Conservation (phyloP, 2,888 invertebrate species). For the Mechanitis mazaeus region DNA sequence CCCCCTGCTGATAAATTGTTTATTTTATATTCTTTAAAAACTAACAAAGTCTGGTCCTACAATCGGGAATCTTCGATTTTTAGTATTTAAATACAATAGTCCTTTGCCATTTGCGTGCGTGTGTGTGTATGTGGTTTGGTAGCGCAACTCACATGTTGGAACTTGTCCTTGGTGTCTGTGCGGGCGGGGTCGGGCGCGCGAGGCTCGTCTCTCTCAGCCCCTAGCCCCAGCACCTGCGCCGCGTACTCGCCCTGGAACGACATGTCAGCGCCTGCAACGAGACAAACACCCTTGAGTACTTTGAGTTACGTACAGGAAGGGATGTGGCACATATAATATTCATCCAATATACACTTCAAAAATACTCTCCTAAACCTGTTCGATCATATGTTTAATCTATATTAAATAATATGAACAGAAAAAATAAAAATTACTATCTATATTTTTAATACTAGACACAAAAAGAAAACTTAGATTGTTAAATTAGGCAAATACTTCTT, state of each 20-base stretch:
- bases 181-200: conserved; percentile 22
- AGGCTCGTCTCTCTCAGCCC: conserved; percentile 65
- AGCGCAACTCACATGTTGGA: not conserved
- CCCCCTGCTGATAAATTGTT: not conserved
- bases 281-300: not conserved
- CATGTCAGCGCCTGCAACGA: conserved; percentile 85
- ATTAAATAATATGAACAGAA: too few relatives aligned
- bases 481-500: too few relatives aligned
- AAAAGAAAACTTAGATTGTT: too few relatives aligned
- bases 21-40: not conserved
- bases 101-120: not conserved
- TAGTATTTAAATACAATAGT: too few relatives aligned
- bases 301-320: too few relatives aligned
- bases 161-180: conserved; percentile 1
- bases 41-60: not conserved
- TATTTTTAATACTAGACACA: too few relatives aligned
- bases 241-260: conserved; percentile 94
- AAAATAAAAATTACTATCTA: too few relatives aligned
- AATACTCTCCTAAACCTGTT: too few relatives aligned
- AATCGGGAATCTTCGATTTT: too few relatives aligned
- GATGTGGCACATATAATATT: too few relatives aligned
- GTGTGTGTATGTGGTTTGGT: not conserved
- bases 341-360: too few relatives aligned
- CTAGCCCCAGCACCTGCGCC: conserved; percentile 88
- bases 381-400: too few relatives aligned